Evolutionary conservation across 23 tunicate genomes (phyloP), one percentile per base, ranked within the genome.

Genomic region (Diplosoma virens): DNA sequence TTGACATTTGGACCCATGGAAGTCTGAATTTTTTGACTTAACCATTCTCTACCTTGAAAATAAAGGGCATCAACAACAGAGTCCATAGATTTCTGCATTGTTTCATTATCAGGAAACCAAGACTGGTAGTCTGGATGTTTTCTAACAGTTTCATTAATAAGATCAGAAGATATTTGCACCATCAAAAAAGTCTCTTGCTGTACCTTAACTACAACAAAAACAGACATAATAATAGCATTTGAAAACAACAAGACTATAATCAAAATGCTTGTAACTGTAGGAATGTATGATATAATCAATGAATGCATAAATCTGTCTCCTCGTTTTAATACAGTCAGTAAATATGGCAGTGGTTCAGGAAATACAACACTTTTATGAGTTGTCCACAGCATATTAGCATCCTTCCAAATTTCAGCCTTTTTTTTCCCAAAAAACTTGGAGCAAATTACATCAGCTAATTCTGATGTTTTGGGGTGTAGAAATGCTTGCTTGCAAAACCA

Each of bases 1-100:
- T 90, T 84, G 17, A 32, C 37, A 28, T 33, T 64, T 23, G 80
- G 77, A 0, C 47, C 64, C 31, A 66, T 28, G 0, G 59, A 3
- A 5, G 25, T 47, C 56, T 80, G 77, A 16, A 75, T 11, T 50
- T 89, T 89, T 33, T 82, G 80, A 37, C 85, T 81, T 21, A 92
- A 86, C 87, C 87, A 92, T 26, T 92, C 97, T 48, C 90, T 60
- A 26, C 91, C 97, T 68, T 92, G 82, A n/a, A 78, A 21, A 77
- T 85, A 92, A 27, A 81, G 87, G 22, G 46, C 85, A 29, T 85
- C 92, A 20, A 92, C 97, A 33, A 85, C 31, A 9, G 97, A 80
- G 48, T 81, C 87, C 80, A 92, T 71, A 1, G 92, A 63, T 28
- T 76, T 81, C 7, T 79, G 84, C 84, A 92, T 76, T 5, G 83